phyloP scores from a whole-genome alignment of 2,888 invertebrate genomes.

The Blera fallax region DNA sequence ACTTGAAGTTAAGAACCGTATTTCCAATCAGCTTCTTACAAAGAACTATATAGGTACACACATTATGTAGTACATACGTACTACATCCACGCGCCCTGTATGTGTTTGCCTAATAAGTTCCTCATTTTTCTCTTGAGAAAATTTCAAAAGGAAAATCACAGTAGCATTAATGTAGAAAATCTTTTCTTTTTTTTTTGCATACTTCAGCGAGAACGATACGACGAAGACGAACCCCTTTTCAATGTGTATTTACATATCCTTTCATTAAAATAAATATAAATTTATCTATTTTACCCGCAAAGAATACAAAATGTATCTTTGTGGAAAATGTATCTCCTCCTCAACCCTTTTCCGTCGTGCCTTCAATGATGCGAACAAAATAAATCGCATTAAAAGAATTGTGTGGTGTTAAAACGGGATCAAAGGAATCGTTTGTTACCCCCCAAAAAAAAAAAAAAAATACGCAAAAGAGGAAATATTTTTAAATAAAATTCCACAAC shows the following conservation, averaged over 20 bases:
- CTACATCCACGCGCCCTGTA: neutral
- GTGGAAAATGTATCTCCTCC: neutral
- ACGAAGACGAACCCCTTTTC: constrained; percentile 11
- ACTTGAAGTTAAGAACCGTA: neutral
- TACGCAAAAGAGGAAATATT: constrained; percentile 7
- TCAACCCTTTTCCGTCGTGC: neutral
- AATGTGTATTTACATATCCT: constrained; percentile 52
- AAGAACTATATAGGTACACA: neutral
- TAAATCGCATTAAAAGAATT: constrained; percentile 54
- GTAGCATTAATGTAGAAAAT: constrained; percentile 47
- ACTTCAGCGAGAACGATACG: no score
- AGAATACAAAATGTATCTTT: constrained; percentile 13
- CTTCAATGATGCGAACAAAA: constrained; percentile 36
- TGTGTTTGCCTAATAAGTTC: constrained; percentile 19
- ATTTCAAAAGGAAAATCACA: constrained; percentile 41
- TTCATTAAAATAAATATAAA: constrained; percentile 61
- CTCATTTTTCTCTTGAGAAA: constrained; percentile 14
- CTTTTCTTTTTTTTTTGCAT: neutral
- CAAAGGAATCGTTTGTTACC: constrained; percentile 49
- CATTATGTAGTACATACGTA: neutral
- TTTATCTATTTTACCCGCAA: constrained; percentile 59
- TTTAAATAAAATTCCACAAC: constrained; percentile 30
- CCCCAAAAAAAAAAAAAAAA: constrained; percentile 14
- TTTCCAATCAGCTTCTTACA: neutral
- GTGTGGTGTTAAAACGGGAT: constrained; percentile 54